phyloP scores from a whole-genome alignment of 2,888 invertebrate species.

The Axea sp. region DNA sequence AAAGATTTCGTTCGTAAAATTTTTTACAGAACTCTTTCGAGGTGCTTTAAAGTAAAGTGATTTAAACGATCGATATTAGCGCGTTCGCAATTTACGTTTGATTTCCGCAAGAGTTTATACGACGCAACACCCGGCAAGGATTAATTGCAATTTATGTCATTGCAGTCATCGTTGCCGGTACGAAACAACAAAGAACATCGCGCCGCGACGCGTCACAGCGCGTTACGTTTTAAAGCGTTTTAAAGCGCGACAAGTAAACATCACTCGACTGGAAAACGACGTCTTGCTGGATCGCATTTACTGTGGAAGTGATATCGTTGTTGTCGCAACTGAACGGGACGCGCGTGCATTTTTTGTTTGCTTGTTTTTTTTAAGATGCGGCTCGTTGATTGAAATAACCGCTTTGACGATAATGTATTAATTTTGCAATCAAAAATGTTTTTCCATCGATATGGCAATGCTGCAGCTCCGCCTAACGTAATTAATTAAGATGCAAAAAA shows the following conservation, averaged over 20 bases:
- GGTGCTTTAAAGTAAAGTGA: no score
- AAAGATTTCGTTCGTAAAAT: no score
- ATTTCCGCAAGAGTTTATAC: slow-evolving; percentile 18
- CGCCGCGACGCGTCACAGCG: slow-evolving; percentile 65
- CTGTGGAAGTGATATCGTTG: slow-evolving; percentile 26
- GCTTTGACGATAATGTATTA: no score
- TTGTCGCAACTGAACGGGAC: slow-evolving; percentile 22
- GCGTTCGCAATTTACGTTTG: slow-evolving; percentile 18
- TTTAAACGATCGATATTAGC: slow-evolving; percentile 27
- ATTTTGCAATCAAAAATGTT: no score
- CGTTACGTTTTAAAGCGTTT: slow-evolving; percentile 71
- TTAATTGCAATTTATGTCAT: slow-evolving; percentile 77
- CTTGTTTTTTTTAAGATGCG: slow-evolving; percentile 9
- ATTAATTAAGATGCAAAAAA: no score
- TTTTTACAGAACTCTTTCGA: no score
- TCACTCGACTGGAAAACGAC: slow-evolving; percentile 47
- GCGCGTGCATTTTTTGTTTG: slow-evolving; percentile 11
- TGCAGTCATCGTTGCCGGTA: slow-evolving; percentile 69
- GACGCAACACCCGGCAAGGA: slow-evolving; percentile 62
- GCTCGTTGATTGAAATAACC: slow-evolving; percentile 11
- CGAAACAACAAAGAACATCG: slow-evolving; percentile 71
- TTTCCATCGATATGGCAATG: no score
- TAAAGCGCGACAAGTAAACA: slow-evolving; percentile 62
- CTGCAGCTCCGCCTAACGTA: no score
- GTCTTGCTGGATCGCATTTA: slow-evolving; percentile 35